Base-by-base conservation (phyloP, 2,113 vertebrate species). In the Eptesicus fuscus region DNA sequence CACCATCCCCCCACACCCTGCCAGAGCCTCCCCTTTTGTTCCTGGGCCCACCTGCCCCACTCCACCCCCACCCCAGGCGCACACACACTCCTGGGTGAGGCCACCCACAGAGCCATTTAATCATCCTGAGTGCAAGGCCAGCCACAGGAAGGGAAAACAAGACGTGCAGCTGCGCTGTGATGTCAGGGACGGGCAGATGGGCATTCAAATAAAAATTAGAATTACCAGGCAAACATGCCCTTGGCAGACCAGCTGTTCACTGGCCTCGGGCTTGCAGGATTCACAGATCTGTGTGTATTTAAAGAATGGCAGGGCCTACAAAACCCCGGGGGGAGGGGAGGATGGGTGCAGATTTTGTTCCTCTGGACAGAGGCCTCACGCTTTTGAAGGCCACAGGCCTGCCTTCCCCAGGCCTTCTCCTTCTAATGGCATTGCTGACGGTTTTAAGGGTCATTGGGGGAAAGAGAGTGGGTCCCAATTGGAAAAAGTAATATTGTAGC, bases 151-250 rank as follows among this genome's bases (percentile, higher is more conserved):
- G 91, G 84, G 91, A 96, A 97, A 97, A 96, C 80, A 84, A 83
- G 95, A n/a, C 32, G n/a, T 10, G 47, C 93, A 88, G 95, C 97
- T 96, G 96, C 80, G 61, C 93, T 20, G 74, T 96, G 96, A 97
- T 96, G 95, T 78, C 96, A 67, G 88, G 42, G 87, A 87, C 40
- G 20, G 88, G 85, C 88, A 2, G 98, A 97, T 96, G 94, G 94
- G 95, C 83, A 80, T 91, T 95, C 94, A 96, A 98, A 97, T 93
- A 92, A 86, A 85, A 97, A 97, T 95, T 83, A 97, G 97, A 97
- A 98, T 98, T 96, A 96, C 97, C 95, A 88, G 93, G 77, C 95
- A 98, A 98, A 98, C 85, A 82, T 83, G 94, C 78, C 85, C 74
- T 92, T 8, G 2, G 23, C 97, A 93, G 90, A 93, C 94, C 98